These are phyloP conservation scores for Sebastes cheni DNA, from an alignment of 2,797 vertebrate species.

Conservation along the genomic window DNA sequence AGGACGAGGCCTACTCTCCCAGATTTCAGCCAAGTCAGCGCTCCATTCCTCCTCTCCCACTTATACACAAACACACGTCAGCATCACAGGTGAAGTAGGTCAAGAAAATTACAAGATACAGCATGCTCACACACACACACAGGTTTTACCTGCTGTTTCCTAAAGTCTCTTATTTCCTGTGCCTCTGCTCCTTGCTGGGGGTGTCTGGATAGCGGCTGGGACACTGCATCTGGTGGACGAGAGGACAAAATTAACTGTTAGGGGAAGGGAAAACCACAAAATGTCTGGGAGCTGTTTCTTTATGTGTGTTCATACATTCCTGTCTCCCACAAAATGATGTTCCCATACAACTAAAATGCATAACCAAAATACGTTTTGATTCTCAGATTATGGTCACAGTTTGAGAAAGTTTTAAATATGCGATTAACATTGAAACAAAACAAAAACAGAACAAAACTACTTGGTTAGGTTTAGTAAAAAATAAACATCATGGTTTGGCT, in stretches of 20 bases:
- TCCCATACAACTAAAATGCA: too few relatives aligned
- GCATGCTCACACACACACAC: background rate
- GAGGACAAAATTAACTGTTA: slow-evolving; percentile 18
- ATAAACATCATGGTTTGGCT: too few relatives aligned
- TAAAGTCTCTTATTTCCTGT: slow-evolving; percentile 64
- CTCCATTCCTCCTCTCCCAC: slow-evolving; percentile 26
- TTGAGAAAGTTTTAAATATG: too few relatives aligned
- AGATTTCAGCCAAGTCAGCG: slow-evolving; percentile 50
- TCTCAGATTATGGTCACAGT: too few relatives aligned
- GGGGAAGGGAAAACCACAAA: background rate
- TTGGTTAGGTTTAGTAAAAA: too few relatives aligned
- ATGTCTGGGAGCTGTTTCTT: background rate
- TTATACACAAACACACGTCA: background rate
- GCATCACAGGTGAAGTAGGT: slow-evolving; percentile 37
- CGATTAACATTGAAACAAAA: too few relatives aligned
- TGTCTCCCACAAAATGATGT: too few relatives aligned
- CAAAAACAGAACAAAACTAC: too few relatives aligned
- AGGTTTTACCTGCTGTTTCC: slow-evolving; percentile 65
- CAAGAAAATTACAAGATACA: slow-evolving; percentile 33
- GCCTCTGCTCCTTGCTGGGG: slow-evolving; percentile 46
- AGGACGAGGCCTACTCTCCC: slow-evolving; percentile 40
- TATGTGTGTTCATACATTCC: background rate
- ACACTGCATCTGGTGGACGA: slow-evolving; percentile 66
- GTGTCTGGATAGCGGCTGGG: slow-evolving; percentile 36
- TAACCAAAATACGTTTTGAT: too few relatives aligned